phyloP scores from a whole-genome alignment of 1,140 invertebrate genomes.

The Cheumatopsyche charites region DNA sequence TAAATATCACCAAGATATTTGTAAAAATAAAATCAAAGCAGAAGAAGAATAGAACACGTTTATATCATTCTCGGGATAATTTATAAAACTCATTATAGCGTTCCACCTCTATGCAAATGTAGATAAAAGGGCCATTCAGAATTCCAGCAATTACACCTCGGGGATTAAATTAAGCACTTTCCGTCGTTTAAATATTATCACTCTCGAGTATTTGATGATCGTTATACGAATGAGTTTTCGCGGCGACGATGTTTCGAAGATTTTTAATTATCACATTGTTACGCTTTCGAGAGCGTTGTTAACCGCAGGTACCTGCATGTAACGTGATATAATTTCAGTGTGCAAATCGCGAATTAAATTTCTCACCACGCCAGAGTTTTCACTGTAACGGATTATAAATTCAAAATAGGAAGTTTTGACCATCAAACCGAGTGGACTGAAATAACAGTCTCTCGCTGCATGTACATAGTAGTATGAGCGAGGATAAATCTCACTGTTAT shows the following conservation, averaged over 20 bases:
- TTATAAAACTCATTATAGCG: not conserved
- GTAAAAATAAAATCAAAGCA: too few species aligned
- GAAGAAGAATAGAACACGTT: too few species aligned
- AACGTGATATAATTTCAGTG: too few species aligned
- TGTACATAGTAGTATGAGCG: not conserved
- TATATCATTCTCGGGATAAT: not conserved
- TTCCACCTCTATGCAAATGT: not conserved
- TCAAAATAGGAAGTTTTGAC: slow-evolving; percentile 21
- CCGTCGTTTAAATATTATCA: slow-evolving; percentile 2
- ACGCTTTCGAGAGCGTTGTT: too few species aligned
- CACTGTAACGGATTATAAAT: slow-evolving; percentile 17
- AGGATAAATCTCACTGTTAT: not conserved
- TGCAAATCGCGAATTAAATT: too few species aligned
- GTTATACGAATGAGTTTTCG: too few species aligned
- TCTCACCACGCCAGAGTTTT: not conserved
- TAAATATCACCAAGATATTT: too few species aligned
- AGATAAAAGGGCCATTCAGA: slow-evolving; percentile 19
- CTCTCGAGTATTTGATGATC: not conserved
- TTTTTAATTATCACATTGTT: too few species aligned
- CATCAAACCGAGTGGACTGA: slow-evolving; percentile 9
- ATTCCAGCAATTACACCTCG: slow-evolving; percentile 15
- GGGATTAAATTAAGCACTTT: slow-evolving; percentile 14
- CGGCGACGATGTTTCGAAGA: too few species aligned
- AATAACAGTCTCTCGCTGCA: slow-evolving; percentile 14
- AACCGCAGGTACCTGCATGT: too few species aligned